Base-by-base conservation (phyloP, 2,888 invertebrate genomes). In the Polymixis lichenea region DNA sequence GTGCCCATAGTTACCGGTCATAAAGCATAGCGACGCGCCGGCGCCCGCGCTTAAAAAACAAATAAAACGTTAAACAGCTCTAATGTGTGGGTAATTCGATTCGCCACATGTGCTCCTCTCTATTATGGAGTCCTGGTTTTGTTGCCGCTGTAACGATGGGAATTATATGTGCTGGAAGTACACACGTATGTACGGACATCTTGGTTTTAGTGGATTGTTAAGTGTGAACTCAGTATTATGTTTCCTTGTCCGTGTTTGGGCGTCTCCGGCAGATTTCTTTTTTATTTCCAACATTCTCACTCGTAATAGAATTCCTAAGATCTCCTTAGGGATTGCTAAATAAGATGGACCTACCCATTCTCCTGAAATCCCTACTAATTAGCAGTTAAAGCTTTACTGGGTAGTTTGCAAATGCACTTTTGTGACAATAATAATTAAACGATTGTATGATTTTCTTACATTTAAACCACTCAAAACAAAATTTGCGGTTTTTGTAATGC, bases 21-120 rank as follows among this genome's bases (percentile, higher is more conserved):
- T 87, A 87, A 87, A 86, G 83, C 72, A 85, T 77, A 69, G 75
- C 79, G 87, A 78, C 80, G 76, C 80, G 84, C 83, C 78, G 86
- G 84, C 84, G 80, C 84, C 85, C 78, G 83, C 82, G 87, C 73
- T 82, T 72, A 86, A 87, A 86, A 89, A 88, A 86, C 82, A 88
- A 89, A 89, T 86, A 86, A 88, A 85, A 83, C 81, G 75, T 82
- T 86, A 82, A 87, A 87, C 85, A 86, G 83, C 82, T 83, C 86
- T 88, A 87, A 89, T 89, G 85, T 85, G 85, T 88, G 86, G 85
- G 87, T 90, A 90, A 90, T 90, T 89, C 88, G 86, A 89, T 86
- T 88, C 85, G 86, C 90, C 90, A 88, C 88, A 89, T 87, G 86
- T 90, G 90, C 83, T 77, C 72, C 77, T 75, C 77, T 86, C 68